phyloP scores from a whole-genome alignment of 2,888 invertebrate species.

The Rhaphigaster nebulosa region DNA sequence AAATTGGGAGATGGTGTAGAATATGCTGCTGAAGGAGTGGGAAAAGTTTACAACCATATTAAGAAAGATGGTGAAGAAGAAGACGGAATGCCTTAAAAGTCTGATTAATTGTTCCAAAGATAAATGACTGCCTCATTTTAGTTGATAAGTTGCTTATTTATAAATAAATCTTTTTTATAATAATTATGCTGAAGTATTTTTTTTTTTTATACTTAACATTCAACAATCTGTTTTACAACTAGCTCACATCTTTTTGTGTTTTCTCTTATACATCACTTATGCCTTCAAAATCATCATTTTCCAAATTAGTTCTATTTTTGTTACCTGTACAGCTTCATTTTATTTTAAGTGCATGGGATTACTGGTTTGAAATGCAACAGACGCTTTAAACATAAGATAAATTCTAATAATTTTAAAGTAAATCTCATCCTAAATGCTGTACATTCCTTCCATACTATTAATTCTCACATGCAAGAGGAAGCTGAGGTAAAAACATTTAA shows the following conservation, averaged over 20 bases:
- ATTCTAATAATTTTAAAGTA: not conserved
- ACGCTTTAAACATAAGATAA: not conserved
- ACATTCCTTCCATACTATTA: too few species aligned
- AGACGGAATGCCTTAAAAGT: conserved; percentile 60
- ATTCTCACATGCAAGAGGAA: too few species aligned
- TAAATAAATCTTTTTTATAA: conserved; percentile 41
- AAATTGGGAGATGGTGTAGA: conserved; percentile 81
- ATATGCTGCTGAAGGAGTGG: conserved; percentile 78
- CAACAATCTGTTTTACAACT: not conserved
- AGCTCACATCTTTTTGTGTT: not conserved
- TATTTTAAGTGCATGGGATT: too few species aligned
- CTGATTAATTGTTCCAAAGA: conserved; percentile 29
- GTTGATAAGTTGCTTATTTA: conserved; percentile 52
- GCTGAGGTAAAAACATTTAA: too few species aligned
- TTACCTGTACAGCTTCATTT: not conserved
- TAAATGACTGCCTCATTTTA: conserved; percentile 55
- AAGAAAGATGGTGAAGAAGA: conserved; percentile 59
- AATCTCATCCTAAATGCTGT: not conserved
- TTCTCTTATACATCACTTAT: not conserved
- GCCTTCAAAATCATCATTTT: not conserved
- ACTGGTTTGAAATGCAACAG: not conserved
- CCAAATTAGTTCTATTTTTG: not conserved
- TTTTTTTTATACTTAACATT: not conserved
- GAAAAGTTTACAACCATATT: conserved; percentile 79
- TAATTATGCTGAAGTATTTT: not conserved